Base-by-base conservation (phyloP, 1,140 invertebrate species). In the Hyphantria cunea region DNA sequence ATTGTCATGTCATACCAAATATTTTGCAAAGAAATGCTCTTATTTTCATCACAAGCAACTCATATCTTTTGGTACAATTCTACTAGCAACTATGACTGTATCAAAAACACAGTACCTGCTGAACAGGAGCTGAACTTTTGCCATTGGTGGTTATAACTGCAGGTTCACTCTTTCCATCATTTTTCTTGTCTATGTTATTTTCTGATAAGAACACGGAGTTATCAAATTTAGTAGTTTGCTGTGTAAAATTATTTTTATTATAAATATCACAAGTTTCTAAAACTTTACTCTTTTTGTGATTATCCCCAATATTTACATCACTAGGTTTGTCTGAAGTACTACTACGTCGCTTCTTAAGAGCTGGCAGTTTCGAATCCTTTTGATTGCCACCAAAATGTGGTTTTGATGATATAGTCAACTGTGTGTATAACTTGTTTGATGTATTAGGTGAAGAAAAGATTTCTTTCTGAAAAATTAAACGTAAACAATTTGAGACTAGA, bases 281-380 rank as follows among this genome's bases (percentile, higher is more conserved):
- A 14, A 84, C 34, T 64, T 81, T 89, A 54, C 71, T 82, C 51
- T 85, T 89, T 54, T 90, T 90, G 45, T 81, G 68, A 14, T 65
- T 60, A 8, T 85, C 82, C 52, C 69, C 70, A 64, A 80, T 65
- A 32, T 72, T 74, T 6, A 80, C 34, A 60, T 90, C 86, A 71
- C 76, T 87, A 6, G 86, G 86, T 73, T 89, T 90, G 52, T 90
- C 88, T 4, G 88, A 89, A 10, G 88, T 88, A 62, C 88, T 90
- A 50, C 86, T 82, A 44, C 88, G 65, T 55, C 88, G 74, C 68
- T 89, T 89, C 60, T 90, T 90, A 8, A 84, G 63, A 6, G 80
- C 88, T 12, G 84, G 86, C 17, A 84, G 52, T 75, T 86, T 89
- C 37, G 72, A 53, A 44, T 90, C 85, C 45, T 89, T 89, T 6